A percentile compares a stretch with the other conserved stretches of the same genome.
phyloP scores from a whole-genome alignment of 2,113 vertebrate genomes.

The Paramormyrops kingsleyae region DNA sequence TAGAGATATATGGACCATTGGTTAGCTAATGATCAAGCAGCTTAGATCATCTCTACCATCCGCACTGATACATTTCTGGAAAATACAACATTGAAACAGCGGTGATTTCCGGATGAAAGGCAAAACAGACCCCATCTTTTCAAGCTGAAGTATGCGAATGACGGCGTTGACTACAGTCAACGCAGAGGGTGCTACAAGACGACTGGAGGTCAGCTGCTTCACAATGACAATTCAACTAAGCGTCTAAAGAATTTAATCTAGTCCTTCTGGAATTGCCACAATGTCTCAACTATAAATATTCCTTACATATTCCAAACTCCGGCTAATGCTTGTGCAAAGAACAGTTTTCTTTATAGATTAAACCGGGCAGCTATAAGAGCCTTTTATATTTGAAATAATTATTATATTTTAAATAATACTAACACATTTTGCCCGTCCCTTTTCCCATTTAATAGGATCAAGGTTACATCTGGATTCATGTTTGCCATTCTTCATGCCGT shows the following conservation, averaged over 20 bases:
- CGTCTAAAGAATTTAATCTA: background rate
- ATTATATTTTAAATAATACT: background rate
- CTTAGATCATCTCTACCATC: background rate
- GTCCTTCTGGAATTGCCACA: background rate
- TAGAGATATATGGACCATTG: background rate
- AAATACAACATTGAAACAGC: background rate
- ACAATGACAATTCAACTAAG: background rate
- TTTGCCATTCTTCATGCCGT: too few relatives aligned
- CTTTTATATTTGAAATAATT: background rate
- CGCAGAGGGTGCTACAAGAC: background rate
- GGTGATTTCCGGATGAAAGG: background rate
- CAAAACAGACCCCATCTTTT: background rate
- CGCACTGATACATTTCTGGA: background rate
- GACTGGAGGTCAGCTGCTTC: background rate
- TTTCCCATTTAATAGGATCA: too few relatives aligned
- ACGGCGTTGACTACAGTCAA: background rate
- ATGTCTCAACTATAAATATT: background rate
- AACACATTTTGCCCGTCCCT: too few relatives aligned
- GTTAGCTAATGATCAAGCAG: background rate
- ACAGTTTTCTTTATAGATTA: background rate
- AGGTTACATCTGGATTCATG: too few relatives aligned
- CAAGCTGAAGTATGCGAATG: background rate
- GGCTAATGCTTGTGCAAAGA: background rate
- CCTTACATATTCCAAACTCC: background rate
- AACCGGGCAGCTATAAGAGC: background rate